Evolutionary conservation across 2,797 vertebrate species (phyloP).

Genomic region (Salarias fasciatus): DNA sequence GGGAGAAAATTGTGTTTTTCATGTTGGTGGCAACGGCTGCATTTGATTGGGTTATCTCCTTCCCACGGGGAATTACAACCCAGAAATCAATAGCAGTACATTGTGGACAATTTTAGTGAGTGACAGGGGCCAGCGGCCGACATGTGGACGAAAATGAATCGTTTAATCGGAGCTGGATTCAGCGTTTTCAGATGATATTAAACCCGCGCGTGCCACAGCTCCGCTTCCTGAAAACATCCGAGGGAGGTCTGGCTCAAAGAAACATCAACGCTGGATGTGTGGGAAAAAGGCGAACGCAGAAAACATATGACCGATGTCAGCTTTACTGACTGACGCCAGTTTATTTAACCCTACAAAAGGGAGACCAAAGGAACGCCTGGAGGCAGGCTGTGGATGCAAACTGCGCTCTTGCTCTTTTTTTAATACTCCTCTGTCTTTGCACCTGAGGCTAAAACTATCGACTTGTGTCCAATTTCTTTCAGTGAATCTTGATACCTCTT

Average conservation of each 20-base stretch:
- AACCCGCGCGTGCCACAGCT: not conserved
- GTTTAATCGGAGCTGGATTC: slow-evolving; percentile 39
- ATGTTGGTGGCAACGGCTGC: slow-evolving; percentile 30
- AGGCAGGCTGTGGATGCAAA: slow-evolving; percentile 35
- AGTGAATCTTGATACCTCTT: slow-evolving; percentile 27
- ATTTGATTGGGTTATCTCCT: slow-evolving; percentile 60
- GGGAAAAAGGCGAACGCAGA: slow-evolving; percentile 1
- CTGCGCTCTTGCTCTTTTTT: slow-evolving; percentile 10
- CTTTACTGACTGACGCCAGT: slow-evolving; percentile 11
- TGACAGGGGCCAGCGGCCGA: slow-evolving; percentile 37
- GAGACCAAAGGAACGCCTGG: slow-evolving; percentile 24
- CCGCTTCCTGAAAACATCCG: slow-evolving; percentile 10
- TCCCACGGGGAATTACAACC: slow-evolving; percentile 35
- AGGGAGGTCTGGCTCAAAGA: not conserved
- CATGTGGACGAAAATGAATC: slow-evolving; percentile 48
- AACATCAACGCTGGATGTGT: slow-evolving; percentile 16
- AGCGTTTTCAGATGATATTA: slow-evolving; percentile 22
- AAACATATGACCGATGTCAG: slow-evolving; percentile 2
- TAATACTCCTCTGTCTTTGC: slow-evolving; percentile 6
- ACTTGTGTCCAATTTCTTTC: slow-evolving; percentile 54
- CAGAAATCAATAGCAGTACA: slow-evolving; percentile 58
- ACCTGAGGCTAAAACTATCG: slow-evolving; percentile 49
- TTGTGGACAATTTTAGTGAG: slow-evolving; percentile 45
- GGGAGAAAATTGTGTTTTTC: slow-evolving; percentile 49
- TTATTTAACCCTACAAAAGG: slow-evolving; percentile 23